Percentiles rank a stretch among this genome's conserved stretches.
phyloP scores from a whole-genome alignment of 2,113 vertebrate genomes.

The Erpornis zantholeuca region DNA sequence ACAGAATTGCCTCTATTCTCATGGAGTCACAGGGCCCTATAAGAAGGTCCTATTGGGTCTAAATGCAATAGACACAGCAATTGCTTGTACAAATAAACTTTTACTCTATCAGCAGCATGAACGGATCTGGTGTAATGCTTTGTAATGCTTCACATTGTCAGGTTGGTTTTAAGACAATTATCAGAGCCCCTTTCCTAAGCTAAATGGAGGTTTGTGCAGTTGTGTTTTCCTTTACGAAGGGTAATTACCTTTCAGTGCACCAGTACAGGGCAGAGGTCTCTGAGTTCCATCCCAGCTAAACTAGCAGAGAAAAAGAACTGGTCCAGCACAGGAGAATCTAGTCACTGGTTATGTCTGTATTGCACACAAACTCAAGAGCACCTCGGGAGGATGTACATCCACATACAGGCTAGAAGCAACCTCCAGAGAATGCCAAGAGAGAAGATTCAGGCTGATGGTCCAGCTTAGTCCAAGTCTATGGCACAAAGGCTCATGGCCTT shows the following conservation, averaged over 20 bases:
- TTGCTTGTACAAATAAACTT: slow-evolving; percentile 20
- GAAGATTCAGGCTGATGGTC: not conserved
- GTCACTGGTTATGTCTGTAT: not conserved
- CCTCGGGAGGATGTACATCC: not conserved
- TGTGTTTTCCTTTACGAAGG: not conserved
- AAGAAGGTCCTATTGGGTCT: not conserved
- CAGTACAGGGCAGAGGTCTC: not conserved
- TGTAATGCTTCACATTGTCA: not conserved
- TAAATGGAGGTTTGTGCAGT: not conserved
- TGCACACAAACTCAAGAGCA: not conserved
- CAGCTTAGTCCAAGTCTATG: not conserved
- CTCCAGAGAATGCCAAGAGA: not conserved
- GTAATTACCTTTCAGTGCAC: not conserved
- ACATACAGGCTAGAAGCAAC: not conserved
- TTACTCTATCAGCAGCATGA: not conserved
- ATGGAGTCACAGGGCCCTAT: not conserved
- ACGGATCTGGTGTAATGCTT: not conserved
- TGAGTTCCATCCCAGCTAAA: not conserved
- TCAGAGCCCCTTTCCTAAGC: not conserved
- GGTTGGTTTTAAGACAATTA: slow-evolving; percentile 20
- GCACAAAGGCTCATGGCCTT: not conserved
- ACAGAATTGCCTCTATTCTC: slow-evolving; percentile 40
- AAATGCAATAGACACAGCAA: not conserved
- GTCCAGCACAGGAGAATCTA: not conserved
- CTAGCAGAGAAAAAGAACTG: not conserved